phyloP scores from a whole-genome alignment of 64 coral and sea anemone species.

The Hydrozoanthus tunicans region DNA sequence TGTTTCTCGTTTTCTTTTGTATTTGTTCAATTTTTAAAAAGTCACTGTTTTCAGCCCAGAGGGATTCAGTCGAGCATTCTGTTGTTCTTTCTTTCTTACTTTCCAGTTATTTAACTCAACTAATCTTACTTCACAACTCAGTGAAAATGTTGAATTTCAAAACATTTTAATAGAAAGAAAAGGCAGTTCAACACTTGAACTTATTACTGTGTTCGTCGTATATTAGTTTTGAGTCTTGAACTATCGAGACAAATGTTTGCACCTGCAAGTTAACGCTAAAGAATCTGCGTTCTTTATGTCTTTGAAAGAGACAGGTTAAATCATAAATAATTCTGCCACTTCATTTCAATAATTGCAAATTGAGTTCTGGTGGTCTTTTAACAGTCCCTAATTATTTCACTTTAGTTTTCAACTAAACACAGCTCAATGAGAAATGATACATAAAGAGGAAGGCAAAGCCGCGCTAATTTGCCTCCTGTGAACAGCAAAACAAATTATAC shows the following conservation, averaged over 20 bases:
- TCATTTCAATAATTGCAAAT: slow-evolving; percentile 47
- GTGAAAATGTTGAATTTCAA: no score
- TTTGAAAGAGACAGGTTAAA: slow-evolving; percentile 38
- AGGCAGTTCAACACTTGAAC: background rate
- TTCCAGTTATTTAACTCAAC: no score
- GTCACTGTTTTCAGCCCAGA: background rate
- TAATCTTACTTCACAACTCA: no score
- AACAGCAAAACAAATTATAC: background rate
- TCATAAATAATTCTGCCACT: slow-evolving; percentile 54
- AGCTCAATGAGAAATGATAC: background rate
- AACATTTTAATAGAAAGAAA: background rate
- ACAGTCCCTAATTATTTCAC: slow-evolving; percentile 41
- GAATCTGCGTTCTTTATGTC: background rate
- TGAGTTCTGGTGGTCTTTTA: slow-evolving; percentile 61
- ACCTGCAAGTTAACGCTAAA: background rate
- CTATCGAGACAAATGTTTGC: slow-evolving; percentile 10
- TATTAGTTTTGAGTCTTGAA: slow-evolving; percentile 8
- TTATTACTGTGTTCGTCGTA: background rate
- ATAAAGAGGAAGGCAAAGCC: background rate
- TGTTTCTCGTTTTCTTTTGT: background rate
- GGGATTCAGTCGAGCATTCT: no score
- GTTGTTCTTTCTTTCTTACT: no score
- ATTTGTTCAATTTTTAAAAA: background rate
- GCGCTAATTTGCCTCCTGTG: background rate
- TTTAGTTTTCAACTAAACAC: slow-evolving; percentile 30